Conservation (phyloP, 2,888 invertebrate species). For the Hypercompe scribonia region DNA sequence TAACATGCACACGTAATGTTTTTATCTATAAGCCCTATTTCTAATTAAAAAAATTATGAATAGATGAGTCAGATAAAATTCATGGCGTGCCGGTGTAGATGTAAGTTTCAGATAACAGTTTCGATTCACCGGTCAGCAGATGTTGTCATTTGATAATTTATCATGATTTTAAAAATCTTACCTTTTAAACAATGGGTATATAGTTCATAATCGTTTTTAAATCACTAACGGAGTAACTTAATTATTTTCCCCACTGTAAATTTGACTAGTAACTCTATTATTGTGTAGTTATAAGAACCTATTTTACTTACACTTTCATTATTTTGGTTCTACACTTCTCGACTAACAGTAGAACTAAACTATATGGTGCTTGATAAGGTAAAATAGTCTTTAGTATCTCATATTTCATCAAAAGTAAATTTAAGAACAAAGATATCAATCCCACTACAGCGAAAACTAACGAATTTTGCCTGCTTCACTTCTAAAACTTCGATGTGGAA, state of each 20-base stretch:
- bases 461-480: too few relatives aligned
- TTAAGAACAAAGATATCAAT: background rate
- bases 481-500: too few relatives aligned
- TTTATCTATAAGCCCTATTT: background rate
- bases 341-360: background rate
- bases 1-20: background rate
- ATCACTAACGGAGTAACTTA: background rate
- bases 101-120: conserved; percentile 70
- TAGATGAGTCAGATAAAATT: conserved; percentile 62
- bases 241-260: background rate
- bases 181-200: conserved; percentile 62
- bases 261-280: background rate
- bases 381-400: background rate
- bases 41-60: conserved; percentile 43
- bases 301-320: background rate
- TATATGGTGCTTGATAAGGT: background rate
- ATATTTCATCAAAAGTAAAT: background rate
- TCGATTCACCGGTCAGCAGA: conserved; percentile 77
- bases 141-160: conserved; percentile 71
- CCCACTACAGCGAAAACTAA: too few relatives aligned
- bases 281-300: background rate
- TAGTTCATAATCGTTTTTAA: background rate
- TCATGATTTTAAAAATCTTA: conserved; percentile 63
- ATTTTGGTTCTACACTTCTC: background rate
- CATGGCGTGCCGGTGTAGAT: conserved; percentile 64